phyloP scores from a whole-genome alignment of 2,113 vertebrate genomes.

The Dasyurus viverrinus region DNA sequence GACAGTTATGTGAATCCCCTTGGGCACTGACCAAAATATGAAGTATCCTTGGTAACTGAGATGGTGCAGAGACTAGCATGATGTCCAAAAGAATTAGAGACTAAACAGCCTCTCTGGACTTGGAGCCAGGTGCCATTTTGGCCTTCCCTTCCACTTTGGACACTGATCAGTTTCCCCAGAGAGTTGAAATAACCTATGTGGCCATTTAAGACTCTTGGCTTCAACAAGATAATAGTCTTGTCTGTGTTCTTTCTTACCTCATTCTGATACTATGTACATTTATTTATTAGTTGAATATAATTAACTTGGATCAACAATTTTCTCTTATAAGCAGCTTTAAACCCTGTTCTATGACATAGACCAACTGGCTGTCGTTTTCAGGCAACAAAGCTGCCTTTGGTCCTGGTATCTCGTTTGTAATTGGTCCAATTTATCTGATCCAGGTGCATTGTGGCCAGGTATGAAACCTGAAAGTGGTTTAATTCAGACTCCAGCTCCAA shows the following conservation, averaged over 20 bases:
- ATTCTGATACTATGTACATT: constrained; percentile 45
- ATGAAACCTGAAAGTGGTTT: constrained; percentile 98
- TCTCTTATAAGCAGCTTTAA: constrained; percentile 76
- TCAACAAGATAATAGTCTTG: constrained; percentile 47
- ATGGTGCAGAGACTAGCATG: neutral
- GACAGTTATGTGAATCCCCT: constrained; percentile 10
- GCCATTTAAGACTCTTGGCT: neutral
- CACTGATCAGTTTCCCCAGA: constrained; percentile 15
- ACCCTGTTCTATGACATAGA: constrained; percentile 72
- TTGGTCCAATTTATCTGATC: constrained; percentile 89
- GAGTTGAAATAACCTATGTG: constrained; percentile 29
- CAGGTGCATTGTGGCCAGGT: constrained; percentile 99
- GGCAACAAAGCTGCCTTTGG: constrained; percentile 78
- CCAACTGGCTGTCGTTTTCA: constrained; percentile 70
- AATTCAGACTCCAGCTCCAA: constrained; percentile 95
- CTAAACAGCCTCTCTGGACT: neutral
- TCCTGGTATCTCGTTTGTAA: constrained; percentile 85
- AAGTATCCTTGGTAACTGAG: constrained; percentile 7
- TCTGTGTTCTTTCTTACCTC: constrained; percentile 14
- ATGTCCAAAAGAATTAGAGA: neutral
- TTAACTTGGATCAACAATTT: constrained; percentile 63
- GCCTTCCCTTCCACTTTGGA: constrained; percentile 20
- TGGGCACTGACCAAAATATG: constrained; percentile 24
- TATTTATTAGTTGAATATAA: constrained; percentile 72
- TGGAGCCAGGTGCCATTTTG: neutral